phyloP scores from a whole-genome alignment of 2,888 invertebrate species.

The Brachynemurus nebulosus region DNA sequence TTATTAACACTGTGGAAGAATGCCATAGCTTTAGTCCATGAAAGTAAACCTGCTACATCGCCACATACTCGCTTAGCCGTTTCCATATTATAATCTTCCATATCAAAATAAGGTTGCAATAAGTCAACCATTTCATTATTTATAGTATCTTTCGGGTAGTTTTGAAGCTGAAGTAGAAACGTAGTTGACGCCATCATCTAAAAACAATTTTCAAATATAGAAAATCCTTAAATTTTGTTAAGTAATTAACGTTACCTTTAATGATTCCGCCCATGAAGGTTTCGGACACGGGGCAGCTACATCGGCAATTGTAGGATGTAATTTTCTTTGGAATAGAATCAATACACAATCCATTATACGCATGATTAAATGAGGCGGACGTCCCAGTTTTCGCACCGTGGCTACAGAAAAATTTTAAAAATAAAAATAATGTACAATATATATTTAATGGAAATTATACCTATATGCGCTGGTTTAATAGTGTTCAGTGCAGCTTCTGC shows the following conservation, averaged over 20 bases:
- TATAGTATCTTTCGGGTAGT: constrained; percentile 91
- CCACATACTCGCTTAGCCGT: constrained; percentile 92
- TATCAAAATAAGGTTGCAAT: constrained; percentile 77
- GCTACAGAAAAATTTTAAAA: constrained; percentile 29
- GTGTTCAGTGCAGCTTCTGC: constrained; percentile 91
- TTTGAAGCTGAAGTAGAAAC: constrained; percentile 79
- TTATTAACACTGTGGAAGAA: constrained; percentile 94
- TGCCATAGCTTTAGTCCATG: constrained; percentile 94
- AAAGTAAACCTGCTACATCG: constrained; percentile 86
- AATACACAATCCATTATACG: constrained; percentile 95
- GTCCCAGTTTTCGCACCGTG: constrained; percentile 83
- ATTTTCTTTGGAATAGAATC: constrained; percentile 78
- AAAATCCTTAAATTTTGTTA: constrained; percentile 10
- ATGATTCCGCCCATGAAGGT: constrained; percentile 91
- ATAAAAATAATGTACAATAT: not conserved
- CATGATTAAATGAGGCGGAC: constrained; percentile 95
- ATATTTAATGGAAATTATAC: constrained; percentile 23
- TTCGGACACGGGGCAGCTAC: constrained; percentile 73
- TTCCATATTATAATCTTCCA: constrained; percentile 97
- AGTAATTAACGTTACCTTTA: constrained; percentile 68
- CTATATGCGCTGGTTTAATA: constrained; percentile 91
- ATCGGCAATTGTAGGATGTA: constrained; percentile 72
- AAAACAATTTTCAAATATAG: constrained; percentile 14
- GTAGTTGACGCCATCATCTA: constrained; percentile 95
- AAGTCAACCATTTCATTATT: constrained; percentile 96